phyloP scores from a whole-genome alignment of 2,113 vertebrate genomes.

The Heptranchias perlo region DNA sequence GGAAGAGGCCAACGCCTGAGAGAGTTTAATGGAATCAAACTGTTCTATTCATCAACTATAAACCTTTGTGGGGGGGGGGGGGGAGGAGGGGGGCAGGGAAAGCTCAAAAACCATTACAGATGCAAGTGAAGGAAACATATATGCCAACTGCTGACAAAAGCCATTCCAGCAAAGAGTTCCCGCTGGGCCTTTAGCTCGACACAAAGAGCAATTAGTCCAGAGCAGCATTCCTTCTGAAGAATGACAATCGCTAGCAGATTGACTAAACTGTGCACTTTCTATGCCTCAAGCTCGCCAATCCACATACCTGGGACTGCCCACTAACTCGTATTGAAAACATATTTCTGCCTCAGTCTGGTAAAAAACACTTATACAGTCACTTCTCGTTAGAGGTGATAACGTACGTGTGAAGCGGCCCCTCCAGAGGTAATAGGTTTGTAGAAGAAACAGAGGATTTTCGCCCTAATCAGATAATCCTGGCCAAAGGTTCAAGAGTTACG shows the following conservation, averaged over 20 bases:
- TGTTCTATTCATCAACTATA: background rate
- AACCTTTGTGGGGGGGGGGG: background rate
- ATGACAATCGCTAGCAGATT: slow-evolving; percentile 9
- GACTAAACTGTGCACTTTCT: background rate
- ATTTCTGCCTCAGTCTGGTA: background rate
- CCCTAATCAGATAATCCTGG: background rate
- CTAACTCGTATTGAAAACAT: background rate
- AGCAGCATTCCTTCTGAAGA: background rate
- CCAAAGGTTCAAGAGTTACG: background rate
- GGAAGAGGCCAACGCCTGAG: background rate
- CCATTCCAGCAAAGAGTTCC: background rate
- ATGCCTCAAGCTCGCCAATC: background rate
- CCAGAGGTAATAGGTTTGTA: background rate
- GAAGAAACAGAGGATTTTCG: background rate
- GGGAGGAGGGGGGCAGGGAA: background rate
- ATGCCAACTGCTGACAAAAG: background rate
- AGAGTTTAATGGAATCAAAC: background rate
- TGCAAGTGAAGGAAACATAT: background rate
- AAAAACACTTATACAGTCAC: background rate
- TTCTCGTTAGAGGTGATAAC: background rate
- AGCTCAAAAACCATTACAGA: background rate
- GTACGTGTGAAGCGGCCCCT: background rate
- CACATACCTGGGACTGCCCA: slow-evolving; percentile 14
- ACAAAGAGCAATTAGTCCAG: background rate
- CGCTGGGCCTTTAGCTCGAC: background rate